Evolutionary conservation across 1,140 invertebrate species (phyloP).

Genomic region (Paralvinella palmiformis): DNA sequence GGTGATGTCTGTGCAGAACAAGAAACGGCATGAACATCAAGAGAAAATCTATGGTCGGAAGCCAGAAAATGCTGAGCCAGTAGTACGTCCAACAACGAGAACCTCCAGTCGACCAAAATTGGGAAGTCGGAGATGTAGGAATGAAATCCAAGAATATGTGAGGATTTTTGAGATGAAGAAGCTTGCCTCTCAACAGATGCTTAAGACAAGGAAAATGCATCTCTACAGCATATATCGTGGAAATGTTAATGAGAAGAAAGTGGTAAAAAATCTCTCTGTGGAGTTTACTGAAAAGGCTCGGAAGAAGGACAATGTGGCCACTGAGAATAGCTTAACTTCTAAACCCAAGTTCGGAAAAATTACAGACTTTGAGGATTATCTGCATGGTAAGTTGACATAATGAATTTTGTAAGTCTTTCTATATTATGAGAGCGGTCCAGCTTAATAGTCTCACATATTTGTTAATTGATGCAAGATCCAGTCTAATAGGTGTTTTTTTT

Average conservation of each 20-base stretch:
- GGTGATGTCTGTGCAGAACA: neutral
- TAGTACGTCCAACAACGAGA: no score
- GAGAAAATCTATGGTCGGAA: neutral
- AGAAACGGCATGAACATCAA: neutral
- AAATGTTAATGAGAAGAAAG: slow-evolving; percentile 3
- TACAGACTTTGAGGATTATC: neutral
- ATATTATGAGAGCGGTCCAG: no score
- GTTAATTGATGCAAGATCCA: no score
- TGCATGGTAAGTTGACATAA: neutral
- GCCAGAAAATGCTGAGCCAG: neutral
- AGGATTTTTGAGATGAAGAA: slow-evolving; percentile 19
- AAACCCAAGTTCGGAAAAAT: no score
- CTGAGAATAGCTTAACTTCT: neutral
- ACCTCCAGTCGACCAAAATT: no score
- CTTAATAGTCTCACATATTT: no score
- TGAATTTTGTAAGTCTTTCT: no score
- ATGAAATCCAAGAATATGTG: slow-evolving; percentile 15
- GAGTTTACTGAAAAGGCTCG: slow-evolving; percentile 17
- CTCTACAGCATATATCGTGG: slow-evolving; percentile 6
- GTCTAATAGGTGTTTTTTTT: no score
- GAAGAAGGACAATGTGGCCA: no score
- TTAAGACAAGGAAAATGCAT: slow-evolving; percentile 7
- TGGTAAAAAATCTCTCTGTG: slow-evolving; percentile 3
- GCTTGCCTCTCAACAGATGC: slow-evolving; percentile 11
- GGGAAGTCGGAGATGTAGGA: neutral